phyloP scores from a whole-genome alignment of 2,113 vertebrate genomes.

The Paedocypris sp. region DNA sequence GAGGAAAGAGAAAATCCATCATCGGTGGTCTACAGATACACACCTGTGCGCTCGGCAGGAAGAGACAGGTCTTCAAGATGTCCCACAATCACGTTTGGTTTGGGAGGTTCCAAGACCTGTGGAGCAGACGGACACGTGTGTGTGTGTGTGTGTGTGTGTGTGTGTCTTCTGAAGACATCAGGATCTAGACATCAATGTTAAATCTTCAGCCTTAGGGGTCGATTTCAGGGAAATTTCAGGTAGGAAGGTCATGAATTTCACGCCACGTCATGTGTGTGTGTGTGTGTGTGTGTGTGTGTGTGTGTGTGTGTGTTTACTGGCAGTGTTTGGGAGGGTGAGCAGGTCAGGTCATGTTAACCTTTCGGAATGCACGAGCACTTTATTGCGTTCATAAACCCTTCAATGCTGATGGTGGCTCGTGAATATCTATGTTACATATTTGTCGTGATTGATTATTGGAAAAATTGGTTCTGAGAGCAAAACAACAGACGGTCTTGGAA shows the following conservation, averaged over 20 bases:
- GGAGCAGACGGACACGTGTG: not conserved
- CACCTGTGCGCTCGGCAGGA: not conserved
- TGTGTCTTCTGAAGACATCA: not conserved
- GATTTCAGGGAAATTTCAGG: not conserved
- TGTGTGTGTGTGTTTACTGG: not conserved
- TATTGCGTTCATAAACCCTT: not conserved
- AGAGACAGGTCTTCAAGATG: not conserved
- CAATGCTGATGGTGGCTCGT: not conserved
- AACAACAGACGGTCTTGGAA: too few species aligned
- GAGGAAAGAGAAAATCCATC: too few species aligned
- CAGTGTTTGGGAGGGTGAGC: not conserved
- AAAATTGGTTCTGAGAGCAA: too few species aligned
- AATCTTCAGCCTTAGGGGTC: not conserved
- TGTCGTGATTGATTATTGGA: too few species aligned
- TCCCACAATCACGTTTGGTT: not conserved
- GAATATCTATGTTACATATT: not conserved
- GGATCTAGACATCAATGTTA: not conserved
- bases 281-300: not conserved
- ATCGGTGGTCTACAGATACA: not conserved
- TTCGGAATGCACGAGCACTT: constrained; percentile 1
- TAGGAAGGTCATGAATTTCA: not conserved
- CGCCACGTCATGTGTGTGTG: not conserved
- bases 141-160: not conserved
- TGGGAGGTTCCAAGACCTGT: not conserved
- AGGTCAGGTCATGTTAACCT: constrained; percentile 18